Percentiles rank a stretch among this genome's conserved stretches.
Conservation (phyloP, 2,797 vertebrate species). For the Rhynchotus rufescens region DNA sequence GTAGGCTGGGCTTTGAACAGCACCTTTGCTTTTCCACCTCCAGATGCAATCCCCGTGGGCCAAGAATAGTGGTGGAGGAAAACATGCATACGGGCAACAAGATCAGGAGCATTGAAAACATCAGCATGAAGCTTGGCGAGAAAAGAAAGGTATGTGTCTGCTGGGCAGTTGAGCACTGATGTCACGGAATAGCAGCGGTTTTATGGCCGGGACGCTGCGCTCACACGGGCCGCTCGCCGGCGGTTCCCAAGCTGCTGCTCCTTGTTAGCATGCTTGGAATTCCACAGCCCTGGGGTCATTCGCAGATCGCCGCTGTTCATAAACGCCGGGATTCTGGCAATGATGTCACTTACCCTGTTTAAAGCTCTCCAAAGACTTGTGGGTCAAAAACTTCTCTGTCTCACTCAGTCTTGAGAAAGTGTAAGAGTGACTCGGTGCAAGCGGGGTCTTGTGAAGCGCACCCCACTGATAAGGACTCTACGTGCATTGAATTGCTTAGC, state of each 20-base stretch:
- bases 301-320: conserved; percentile 2
- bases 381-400: conserved; percentile 25
- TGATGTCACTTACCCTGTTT: conserved; percentile 55
- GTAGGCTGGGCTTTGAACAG: background rate
- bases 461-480: background rate
- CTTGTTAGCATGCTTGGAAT: conserved; percentile 52
- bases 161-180: background rate
- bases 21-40: conserved; percentile 7
- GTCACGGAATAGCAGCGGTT: background rate
- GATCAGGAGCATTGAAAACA: conserved; percentile 78
- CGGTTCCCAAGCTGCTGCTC: conserved; percentile 33
- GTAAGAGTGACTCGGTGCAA: background rate
- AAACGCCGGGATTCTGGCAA: background rate
- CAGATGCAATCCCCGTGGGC: conserved; percentile 56
- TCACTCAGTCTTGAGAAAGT: conserved; percentile 26
- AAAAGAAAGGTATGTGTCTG: conserved; percentile 84
- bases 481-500: background rate
- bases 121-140: conserved; percentile 68
- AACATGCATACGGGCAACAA: conserved; percentile 71
- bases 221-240: background rate
- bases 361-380: conserved; percentile 24
- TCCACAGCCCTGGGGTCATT: conserved; percentile 61
- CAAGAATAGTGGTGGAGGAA: conserved; percentile 45
- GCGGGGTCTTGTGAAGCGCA: background rate
- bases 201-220: background rate